These are phyloP conservation scores for Lissonota sp. DNA, from an alignment of 2,888 invertebrate species.

Conservation along the genomic window DNA sequence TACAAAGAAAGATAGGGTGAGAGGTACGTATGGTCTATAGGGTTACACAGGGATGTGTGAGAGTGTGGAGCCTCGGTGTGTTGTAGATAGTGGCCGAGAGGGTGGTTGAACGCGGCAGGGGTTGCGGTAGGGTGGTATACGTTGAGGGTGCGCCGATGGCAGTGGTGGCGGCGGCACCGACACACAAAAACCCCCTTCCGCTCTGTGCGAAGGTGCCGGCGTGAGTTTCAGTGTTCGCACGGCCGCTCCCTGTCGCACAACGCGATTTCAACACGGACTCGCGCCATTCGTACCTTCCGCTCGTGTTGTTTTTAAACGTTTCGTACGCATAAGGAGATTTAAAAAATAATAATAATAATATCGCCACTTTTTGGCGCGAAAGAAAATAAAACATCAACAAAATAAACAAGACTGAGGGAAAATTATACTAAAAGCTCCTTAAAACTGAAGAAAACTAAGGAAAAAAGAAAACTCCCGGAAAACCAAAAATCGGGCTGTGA, in stretches of 20 bases:
- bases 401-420: background rate
- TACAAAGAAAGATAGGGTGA: slow-evolving; percentile 8
- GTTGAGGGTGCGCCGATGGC: slow-evolving; percentile 64
- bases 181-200: slow-evolving; percentile 63
- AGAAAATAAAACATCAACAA: background rate
- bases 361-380: background rate
- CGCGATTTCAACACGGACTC: slow-evolving; percentile 42
- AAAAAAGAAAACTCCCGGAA: background rate
- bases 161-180: slow-evolving; percentile 69
- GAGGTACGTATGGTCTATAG: slow-evolving; percentile 2
- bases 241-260: slow-evolving; percentile 83
- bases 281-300: slow-evolving; percentile 6
- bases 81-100: slow-evolving; percentile 63
- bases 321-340: background rate
- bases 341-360: background rate
- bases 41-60: slow-evolving; percentile 39
- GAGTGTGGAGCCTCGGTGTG: slow-evolving; percentile 48
- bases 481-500: background rate
- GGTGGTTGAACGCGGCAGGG: slow-evolving; percentile 62
- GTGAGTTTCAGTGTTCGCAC: slow-evolving; percentile 82
- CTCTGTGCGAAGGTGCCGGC: slow-evolving; percentile 68
- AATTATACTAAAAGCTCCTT: background rate
- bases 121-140: slow-evolving; percentile 61
- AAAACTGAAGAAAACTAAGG: background rate
- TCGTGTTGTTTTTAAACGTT: slow-evolving; percentile 22